Evolutionary conservation across 2,888 invertebrate genomes (phyloP).

Genomic region (Pteria penguin): DNA sequence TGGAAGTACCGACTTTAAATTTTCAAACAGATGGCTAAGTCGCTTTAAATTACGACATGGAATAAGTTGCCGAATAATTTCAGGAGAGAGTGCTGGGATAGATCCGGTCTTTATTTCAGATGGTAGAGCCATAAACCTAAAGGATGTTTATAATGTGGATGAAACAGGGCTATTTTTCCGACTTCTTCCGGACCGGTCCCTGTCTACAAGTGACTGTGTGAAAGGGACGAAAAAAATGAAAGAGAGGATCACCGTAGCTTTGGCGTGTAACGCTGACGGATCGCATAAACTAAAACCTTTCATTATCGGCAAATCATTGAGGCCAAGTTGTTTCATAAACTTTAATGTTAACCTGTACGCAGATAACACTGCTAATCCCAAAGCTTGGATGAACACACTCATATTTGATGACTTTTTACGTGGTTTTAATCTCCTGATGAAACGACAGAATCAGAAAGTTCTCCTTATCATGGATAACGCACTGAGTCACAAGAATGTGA

Average conservation of each 20-base stretch:
- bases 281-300: slow-evolving; percentile 35
- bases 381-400: slow-evolving; percentile 51
- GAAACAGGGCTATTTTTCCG: neutral
- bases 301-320: slow-evolving; percentile 38
- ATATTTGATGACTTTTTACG: slow-evolving; percentile 42
- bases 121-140: neutral
- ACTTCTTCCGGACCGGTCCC: no score
- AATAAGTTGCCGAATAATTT: no score
- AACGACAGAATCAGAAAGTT: slow-evolving; percentile 17
- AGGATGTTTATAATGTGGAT: slow-evolving; percentile 1
- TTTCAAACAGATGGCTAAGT: no score
- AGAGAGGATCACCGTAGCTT: slow-evolving; percentile 34
- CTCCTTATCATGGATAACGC: slow-evolving; percentile 43
- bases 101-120: neutral
- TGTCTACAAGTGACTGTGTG: slow-evolving; percentile 12
- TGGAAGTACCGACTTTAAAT: no score
- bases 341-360: slow-evolving; percentile 33
- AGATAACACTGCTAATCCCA: slow-evolving; percentile 37
- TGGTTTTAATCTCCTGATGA: slow-evolving; percentile 34
- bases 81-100: slow-evolving; percentile 11
- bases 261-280: slow-evolving; percentile 37
- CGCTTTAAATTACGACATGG: no score
- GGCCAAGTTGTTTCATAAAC: slow-evolving; percentile 41
- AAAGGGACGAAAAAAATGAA: slow-evolving; percentile 34
- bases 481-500: neutral